Conservation (phyloP, 2,888 invertebrate species). For the Beris morrisii region DNA sequence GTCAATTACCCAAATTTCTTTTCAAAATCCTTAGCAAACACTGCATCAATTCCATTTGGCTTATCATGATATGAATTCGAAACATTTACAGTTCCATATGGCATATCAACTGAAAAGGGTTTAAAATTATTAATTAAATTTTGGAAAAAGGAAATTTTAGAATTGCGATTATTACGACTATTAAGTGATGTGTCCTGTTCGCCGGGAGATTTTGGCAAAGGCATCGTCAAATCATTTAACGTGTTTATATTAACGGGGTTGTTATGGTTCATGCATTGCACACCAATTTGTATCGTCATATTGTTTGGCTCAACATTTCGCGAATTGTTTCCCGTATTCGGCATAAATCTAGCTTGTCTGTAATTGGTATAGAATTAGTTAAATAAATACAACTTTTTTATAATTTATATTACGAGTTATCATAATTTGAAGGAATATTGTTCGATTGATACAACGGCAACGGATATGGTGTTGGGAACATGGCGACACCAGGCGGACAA, state of each 20-base stretch:
- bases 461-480: slow-evolving; percentile 42
- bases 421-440: slow-evolving; percentile 34
- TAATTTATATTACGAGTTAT: slow-evolving; percentile 12
- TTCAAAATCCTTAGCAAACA: slow-evolving; percentile 31
- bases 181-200: slow-evolving; percentile 32
- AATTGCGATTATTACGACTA: slow-evolving; percentile 25
- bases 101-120: slow-evolving; percentile 15
- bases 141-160: not conserved
- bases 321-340: slow-evolving; percentile 11
- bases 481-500: slow-evolving; percentile 44
- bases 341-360: slow-evolving; percentile 21
- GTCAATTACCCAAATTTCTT: slow-evolving; percentile 31
- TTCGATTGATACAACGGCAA: slow-evolving; percentile 44
- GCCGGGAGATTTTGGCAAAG: slow-evolving; percentile 39
- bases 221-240: slow-evolving; percentile 43
- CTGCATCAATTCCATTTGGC: slow-evolving; percentile 23
- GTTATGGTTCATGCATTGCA: slow-evolving; percentile 46
- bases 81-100: slow-evolving; percentile 5
- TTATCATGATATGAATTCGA: slow-evolving; percentile 19
- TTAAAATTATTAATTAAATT: not conserved
- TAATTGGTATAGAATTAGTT: not conserved
- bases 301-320: slow-evolving; percentile 44
- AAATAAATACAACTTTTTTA: not conserved
- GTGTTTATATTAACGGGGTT: slow-evolving; percentile 45
- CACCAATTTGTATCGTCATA: slow-evolving; percentile 45